phyloP scores from a whole-genome alignment of 1,140 invertebrate genomes.

The Lethrus apterus region DNA sequence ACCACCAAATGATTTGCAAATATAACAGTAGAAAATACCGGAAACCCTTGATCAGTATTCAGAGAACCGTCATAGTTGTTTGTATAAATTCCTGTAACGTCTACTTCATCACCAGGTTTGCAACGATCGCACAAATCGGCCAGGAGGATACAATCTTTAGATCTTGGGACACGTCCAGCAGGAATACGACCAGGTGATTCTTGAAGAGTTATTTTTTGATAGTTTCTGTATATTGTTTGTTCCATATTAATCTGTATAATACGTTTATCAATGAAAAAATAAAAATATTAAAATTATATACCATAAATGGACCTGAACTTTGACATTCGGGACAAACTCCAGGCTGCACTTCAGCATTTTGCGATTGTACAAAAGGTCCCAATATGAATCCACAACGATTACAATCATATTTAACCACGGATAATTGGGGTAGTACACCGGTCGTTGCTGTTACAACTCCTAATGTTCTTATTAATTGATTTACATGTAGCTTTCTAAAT shows the following conservation, averaged over 20 bases:
- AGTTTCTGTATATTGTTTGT: conserved; percentile 97
- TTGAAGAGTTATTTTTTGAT: conserved; percentile 96
- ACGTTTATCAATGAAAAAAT: too few species aligned
- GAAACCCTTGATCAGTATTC: conserved; percentile 95
- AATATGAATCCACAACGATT: conserved; percentile 90
- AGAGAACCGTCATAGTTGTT: conserved; percentile 97
- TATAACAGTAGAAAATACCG: conserved; percentile 96
- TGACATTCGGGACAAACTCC: conserved; percentile 98
- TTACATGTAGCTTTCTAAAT: conserved; percentile 87
- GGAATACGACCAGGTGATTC: conserved; percentile 91
- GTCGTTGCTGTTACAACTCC: conserved; percentile 96
- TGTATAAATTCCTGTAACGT: conserved; percentile 90
- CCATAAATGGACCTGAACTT: conserved; percentile 90
- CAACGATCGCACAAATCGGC: conserved; percentile 94
- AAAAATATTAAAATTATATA: conserved; percentile 40
- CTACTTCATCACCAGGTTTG: conserved; percentile 98
- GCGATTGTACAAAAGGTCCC: conserved; percentile 92
- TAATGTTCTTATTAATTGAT: conserved; percentile 86
- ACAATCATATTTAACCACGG: conserved; percentile 96
- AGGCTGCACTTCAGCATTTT: conserved; percentile 90
- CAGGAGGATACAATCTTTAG: conserved; percentile 93
- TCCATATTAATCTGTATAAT: conserved; percentile 87
- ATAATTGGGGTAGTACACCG: conserved; percentile 91
- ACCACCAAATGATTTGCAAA: conserved; percentile 93
- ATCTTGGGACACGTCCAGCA: conserved; percentile 93